A percentile compares a stretch with the other conserved stretches of the same genome.
Conservation (phyloP, 2,888 invertebrate genomes). For the Criorhina ranunculi region DNA sequence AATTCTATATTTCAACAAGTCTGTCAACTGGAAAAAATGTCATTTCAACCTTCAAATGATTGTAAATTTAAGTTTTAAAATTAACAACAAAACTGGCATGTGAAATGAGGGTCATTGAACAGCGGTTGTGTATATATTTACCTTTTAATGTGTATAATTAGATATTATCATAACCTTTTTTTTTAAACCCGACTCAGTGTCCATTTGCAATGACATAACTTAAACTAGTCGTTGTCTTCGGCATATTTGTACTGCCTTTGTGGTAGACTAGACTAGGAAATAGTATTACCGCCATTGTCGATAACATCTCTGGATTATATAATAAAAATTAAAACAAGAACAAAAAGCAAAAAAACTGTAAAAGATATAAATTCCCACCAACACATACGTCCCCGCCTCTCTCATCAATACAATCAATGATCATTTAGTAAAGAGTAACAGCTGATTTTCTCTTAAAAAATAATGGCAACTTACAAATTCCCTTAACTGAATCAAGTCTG, state of each 20-base stretch:
- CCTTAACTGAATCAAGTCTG: conserved; percentile 12
- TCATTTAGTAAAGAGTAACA: conserved; percentile 37
- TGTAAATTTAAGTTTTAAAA: background rate
- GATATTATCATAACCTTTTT: background rate
- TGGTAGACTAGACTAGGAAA: background rate
- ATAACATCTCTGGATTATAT: conserved; percentile 46
- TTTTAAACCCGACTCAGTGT: background rate
- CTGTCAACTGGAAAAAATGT: background rate
- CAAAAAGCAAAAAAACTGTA: conserved; percentile 28
- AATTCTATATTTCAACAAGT: background rate
- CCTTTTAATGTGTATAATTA: background rate
- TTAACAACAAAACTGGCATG: background rate
- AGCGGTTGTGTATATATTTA: background rate
- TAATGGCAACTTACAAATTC: background rate
- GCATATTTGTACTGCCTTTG: conserved; percentile 3
- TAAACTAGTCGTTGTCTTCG: background rate
- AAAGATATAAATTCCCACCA: conserved; percentile 44
- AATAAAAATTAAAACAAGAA: conserved; percentile 3
- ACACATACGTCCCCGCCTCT: background rate
- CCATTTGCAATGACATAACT: conserved; percentile 1
- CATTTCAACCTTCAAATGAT: background rate
- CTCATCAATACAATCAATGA: background rate
- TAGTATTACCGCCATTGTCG: background rate
- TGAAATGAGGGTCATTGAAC: conserved; percentile 9
- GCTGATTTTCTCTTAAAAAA: conserved; percentile 61